Percentiles rank a stretch among this genome's conserved stretches.
Evolutionary conservation across 1,140 invertebrate species (phyloP).

Genomic region (Asbolus verrucosus): DNA sequence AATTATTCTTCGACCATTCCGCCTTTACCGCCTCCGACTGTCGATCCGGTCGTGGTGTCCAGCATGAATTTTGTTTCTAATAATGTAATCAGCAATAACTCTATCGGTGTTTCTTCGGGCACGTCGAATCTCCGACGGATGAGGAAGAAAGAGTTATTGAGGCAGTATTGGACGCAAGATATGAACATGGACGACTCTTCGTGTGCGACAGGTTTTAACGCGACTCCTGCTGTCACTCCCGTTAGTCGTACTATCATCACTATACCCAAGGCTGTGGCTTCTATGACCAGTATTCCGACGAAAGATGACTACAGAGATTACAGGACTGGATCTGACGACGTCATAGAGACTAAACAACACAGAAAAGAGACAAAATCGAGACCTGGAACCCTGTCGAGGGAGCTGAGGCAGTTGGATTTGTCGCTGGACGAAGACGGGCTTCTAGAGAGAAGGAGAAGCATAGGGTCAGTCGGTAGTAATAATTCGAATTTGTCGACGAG

Average conservation of each 20-base stretch:
- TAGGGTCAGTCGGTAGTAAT: slow-evolving; percentile 65
- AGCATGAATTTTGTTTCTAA: slow-evolving; percentile 48
- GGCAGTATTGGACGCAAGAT: slow-evolving; percentile 88
- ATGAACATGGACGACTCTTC: slow-evolving; percentile 84
- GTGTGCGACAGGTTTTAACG: slow-evolving; percentile 65
- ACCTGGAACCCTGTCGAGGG: slow-evolving; percentile 67
- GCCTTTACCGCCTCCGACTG: slow-evolving; percentile 68
- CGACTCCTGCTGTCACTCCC: slow-evolving; percentile 72
- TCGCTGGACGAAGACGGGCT: slow-evolving; percentile 65
- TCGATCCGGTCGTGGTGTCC: slow-evolving; percentile 46
- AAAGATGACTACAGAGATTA: slow-evolving; percentile 82
- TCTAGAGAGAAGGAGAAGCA: slow-evolving; percentile 65
- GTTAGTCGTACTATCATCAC: slow-evolving; percentile 80
- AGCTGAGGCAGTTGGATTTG: slow-evolving; percentile 69
- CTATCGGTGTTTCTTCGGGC: slow-evolving; percentile 56
- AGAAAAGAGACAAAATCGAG: slow-evolving; percentile 71
- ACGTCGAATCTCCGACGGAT: slow-evolving; percentile 84
- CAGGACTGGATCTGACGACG: slow-evolving; percentile 67
- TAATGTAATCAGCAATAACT: slow-evolving; percentile 50
- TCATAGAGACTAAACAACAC: slow-evolving; percentile 77
- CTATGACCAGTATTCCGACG: slow-evolving; percentile 86
- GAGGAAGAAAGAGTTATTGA: slow-evolving; percentile 89
- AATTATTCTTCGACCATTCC: slow-evolving; percentile 74
- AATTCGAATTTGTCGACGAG: slow-evolving; percentile 53
- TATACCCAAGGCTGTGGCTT: slow-evolving; percentile 87